These are phyloP conservation scores for Popillia japonica DNA, from an alignment of 1,140 invertebrate genomes.

Conservation along the genomic window DNA sequence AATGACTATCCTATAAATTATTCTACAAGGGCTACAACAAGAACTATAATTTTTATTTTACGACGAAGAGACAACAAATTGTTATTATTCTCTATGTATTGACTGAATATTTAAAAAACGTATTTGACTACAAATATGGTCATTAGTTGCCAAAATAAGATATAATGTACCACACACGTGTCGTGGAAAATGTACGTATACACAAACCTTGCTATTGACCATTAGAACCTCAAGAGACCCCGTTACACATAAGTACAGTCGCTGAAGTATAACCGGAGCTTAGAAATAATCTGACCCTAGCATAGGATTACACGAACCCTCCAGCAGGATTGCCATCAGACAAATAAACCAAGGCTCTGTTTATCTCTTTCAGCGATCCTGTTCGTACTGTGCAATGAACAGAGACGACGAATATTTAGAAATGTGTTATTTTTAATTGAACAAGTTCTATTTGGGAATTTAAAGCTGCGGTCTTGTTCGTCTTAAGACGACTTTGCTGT, in stretches of 20 bases:
- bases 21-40: too few relatives aligned
- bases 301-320: constrained; percentile 21
- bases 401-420: background rate
- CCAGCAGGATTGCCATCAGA: constrained; percentile 19
- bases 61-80: too few relatives aligned
- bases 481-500: constrained; percentile 31
- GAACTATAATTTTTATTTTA: too few relatives aligned
- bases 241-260: constrained; percentile 1
- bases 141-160: too few relatives aligned
- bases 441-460: constrained; percentile 27
- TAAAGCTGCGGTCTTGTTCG: constrained; percentile 27
- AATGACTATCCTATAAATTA: too few relatives aligned
- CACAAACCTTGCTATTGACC: constrained; percentile 1
- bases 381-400: background rate
- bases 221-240: constrained; percentile 8
- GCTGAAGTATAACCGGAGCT: constrained; percentile 19
- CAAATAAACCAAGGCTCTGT: constrained; percentile 2
- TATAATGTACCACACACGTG: too few relatives aligned
- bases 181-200: background rate
- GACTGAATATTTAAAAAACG: too few relatives aligned
- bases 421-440: constrained; percentile 34
- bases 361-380: background rate
- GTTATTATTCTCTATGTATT: too few relatives aligned
- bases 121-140: too few relatives aligned
- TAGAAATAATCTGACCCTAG: constrained; percentile 25